Conservation (phyloP, 2,888 invertebrate species). For the Ellobium chinense region DNA sequence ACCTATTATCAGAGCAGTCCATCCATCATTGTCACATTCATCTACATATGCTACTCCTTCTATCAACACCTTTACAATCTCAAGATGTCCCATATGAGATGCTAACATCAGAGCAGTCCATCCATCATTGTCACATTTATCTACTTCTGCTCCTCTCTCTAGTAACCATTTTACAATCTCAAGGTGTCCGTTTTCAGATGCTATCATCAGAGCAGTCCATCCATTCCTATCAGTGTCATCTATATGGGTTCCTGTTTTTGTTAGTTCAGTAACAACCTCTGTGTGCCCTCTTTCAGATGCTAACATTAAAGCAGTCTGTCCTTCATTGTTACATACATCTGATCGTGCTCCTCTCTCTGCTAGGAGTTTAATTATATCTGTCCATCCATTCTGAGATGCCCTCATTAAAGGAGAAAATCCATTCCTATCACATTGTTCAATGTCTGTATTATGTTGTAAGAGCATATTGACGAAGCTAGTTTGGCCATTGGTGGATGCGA, state of each 20-base stretch:
- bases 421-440: no score
- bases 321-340: no score
- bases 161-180: not conserved
- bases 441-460: no score
- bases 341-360: no score
- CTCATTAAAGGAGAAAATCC: no score
- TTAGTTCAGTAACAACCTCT: no score
- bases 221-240: constrained; percentile 21
- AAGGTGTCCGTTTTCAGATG: constrained; percentile 14
- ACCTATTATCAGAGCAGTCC: constrained; percentile 33
- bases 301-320: no score
- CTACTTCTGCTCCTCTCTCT: not conserved
- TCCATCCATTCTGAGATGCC: no score
- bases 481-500: no score
- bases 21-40: constrained; percentile 10
- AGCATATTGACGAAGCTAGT: no score
- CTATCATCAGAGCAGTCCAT: constrained; percentile 26
- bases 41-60: not conserved
- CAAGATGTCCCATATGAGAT: not conserved
- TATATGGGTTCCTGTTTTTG: not conserved
- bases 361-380: no score
- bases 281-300: no score
- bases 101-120: constrained; percentile 14
- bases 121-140: not conserved
- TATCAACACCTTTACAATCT: not conserved